These are phyloP conservation scores for Amblyjoppa fuscipennis DNA, from an alignment of 2,888 invertebrate genomes.

Conservation along the genomic window DNA sequence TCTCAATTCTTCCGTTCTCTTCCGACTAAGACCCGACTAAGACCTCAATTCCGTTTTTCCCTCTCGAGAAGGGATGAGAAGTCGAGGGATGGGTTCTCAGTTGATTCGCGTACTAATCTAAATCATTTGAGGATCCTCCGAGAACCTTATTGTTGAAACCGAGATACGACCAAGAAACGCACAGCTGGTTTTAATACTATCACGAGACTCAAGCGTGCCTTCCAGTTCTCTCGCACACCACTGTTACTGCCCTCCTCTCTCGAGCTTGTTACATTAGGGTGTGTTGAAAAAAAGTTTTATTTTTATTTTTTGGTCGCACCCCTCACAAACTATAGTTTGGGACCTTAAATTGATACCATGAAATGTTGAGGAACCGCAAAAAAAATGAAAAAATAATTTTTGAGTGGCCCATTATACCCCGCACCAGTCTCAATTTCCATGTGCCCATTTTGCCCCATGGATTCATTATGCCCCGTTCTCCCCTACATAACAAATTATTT, in stretches of 20 bases:
- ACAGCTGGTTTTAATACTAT: slow-evolving; percentile 12
- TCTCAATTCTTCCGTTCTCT: not conserved
- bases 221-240: slow-evolving; percentile 20
- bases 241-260: slow-evolving; percentile 11
- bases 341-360: too few relatives aligned
- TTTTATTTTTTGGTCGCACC: too few relatives aligned
- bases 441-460: too few relatives aligned
- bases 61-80: not conserved
- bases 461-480: too few relatives aligned
- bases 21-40: not conserved
- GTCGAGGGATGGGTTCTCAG: not conserved
- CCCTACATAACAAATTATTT: too few relatives aligned
- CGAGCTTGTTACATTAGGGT: not conserved
- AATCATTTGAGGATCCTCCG: not conserved
- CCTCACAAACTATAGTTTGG: too few relatives aligned
- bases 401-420: too few relatives aligned
- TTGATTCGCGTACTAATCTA: slow-evolving; percentile 9
- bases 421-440: too few relatives aligned
- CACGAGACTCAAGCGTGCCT: not conserved
- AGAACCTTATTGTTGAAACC: not conserved
- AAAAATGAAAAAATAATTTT: too few relatives aligned
- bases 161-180: not conserved
- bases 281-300: too few relatives aligned
- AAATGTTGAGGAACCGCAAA: too few relatives aligned
- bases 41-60: not conserved